Percentiles rank a stretch among this genome's conserved stretches.
phyloP scores from a whole-genome alignment of 2,888 invertebrate species.

The Trachelus tabidus region DNA sequence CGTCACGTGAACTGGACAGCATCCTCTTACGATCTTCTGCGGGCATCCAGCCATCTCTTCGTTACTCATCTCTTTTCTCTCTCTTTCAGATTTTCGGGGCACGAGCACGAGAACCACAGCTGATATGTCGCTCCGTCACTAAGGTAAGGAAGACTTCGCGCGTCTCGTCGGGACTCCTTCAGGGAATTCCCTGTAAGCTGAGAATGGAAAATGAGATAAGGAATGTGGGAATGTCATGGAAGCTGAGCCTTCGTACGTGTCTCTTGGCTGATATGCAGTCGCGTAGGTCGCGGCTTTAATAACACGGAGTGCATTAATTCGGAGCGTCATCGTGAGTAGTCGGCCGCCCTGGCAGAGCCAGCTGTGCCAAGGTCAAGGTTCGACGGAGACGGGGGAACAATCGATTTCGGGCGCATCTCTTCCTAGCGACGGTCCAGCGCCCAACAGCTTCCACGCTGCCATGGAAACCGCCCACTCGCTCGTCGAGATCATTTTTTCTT shows the following conservation, averaged over 20 bases:
- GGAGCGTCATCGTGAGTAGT: slow-evolving; percentile 6
- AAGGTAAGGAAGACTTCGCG: slow-evolving; percentile 41
- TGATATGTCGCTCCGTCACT: slow-evolving; percentile 52
- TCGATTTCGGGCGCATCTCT: not conserved
- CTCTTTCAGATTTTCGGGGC: slow-evolving; percentile 54
- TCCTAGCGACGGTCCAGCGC: slow-evolving; percentile 19
- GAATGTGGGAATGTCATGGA: no score
- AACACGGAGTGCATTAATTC: not conserved
- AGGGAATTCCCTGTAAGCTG: no score
- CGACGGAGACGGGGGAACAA: slow-evolving; percentile 24
- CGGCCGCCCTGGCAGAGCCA: slow-evolving; percentile 32
- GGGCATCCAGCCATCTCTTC: no score
- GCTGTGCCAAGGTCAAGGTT: slow-evolving; percentile 61
- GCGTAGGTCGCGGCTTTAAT: slow-evolving; percentile 4
- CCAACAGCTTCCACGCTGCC: slow-evolving; percentile 54
- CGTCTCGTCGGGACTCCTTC: no score
- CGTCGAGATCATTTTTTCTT: no score
- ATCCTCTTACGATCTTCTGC: no score
- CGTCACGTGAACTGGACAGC: no score
- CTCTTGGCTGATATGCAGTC: not conserved
- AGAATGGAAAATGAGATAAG: no score
- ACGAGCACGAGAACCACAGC: slow-evolving; percentile 44
- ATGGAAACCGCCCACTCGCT: slow-evolving; percentile 45
- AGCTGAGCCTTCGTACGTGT: no score
- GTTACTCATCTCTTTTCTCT: slow-evolving; percentile 6